Evolutionary conservation across 2,797 vertebrate genomes (phyloP).

Genomic region (Pampus argenteus): DNA sequence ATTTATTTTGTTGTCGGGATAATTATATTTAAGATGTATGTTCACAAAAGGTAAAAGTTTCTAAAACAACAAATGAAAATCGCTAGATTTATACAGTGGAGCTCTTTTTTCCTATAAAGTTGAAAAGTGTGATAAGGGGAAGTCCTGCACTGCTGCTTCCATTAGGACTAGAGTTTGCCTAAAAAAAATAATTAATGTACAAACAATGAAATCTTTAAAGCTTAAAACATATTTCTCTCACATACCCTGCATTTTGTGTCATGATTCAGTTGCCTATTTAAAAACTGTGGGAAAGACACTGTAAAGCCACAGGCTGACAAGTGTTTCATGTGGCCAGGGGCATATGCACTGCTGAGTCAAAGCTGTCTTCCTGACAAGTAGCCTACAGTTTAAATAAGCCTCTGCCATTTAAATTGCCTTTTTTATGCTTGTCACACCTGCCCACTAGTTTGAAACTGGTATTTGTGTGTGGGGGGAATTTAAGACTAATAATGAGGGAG

Average conservation of each 20-base stretch:
- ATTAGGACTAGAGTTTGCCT: too few relatives aligned
- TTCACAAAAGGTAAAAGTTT: background rate
- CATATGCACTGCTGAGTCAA: conserved; percentile 80
- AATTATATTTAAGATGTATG: background rate
- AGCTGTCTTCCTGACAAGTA: too few relatives aligned
- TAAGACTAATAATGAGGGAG: conserved; percentile 46
- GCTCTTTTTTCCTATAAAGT: background rate
- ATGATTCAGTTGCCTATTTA: conserved; percentile 83
- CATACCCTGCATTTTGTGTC: conserved; percentile 38
- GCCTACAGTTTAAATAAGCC: conserved; percentile 57
- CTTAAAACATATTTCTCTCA: conserved; percentile 35
- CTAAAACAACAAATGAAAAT: background rate
- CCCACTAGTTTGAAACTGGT: conserved; percentile 78
- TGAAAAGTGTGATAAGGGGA: background rate
- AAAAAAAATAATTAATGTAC: too few relatives aligned
- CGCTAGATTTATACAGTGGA: too few relatives aligned
- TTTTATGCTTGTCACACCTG: conserved; percentile 62
- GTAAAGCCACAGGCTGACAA: conserved; percentile 77
- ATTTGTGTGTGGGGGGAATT: conserved; percentile 74
- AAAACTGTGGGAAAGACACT: conserved; percentile 78
- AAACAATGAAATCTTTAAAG: background rate
- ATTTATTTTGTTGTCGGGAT: background rate
- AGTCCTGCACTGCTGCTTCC: background rate
- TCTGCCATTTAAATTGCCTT: conserved; percentile 71
- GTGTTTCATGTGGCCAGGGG: conserved; percentile 79